phyloP scores from a whole-genome alignment of 2,113 vertebrate genomes.

The Nibea albiflora region DNA sequence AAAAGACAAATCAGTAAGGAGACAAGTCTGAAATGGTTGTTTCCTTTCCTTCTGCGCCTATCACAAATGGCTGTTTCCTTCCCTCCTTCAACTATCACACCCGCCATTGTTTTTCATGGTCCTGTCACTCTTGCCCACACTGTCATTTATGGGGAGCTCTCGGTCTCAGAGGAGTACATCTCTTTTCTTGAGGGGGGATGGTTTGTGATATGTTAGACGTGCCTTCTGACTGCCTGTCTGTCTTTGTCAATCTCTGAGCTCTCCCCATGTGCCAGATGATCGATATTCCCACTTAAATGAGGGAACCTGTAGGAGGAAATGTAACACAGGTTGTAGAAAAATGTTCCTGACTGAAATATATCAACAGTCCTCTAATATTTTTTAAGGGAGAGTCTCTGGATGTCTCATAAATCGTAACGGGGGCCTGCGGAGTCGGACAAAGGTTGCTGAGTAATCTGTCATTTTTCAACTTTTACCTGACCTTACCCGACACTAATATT shows the following conservation, averaged over 20 bases:
- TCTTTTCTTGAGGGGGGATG: conserved; percentile 3
- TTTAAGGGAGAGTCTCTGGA: background rate
- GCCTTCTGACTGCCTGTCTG: conserved; percentile 26
- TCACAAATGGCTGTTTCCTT: background rate
- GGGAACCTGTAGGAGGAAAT: conserved; percentile 11
- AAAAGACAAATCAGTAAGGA: background rate
- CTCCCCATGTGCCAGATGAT: conserved; percentile 41
- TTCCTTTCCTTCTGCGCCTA: background rate
- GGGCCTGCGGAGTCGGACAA: too few species aligned
- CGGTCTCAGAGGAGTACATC: conserved; percentile 4
- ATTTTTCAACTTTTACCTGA: background rate
- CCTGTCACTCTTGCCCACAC: conserved; percentile 4
- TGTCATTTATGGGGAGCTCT: conserved; percentile 12
- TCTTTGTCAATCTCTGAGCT: conserved; percentile 21
- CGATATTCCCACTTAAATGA: background rate
- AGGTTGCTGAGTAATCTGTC: background rate
- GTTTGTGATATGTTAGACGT: conserved; percentile 24
- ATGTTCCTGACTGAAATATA: background rate
- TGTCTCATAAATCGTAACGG: too few species aligned
- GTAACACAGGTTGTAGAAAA: background rate
- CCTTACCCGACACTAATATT: background rate
- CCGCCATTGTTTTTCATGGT: background rate
- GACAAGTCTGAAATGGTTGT: background rate
- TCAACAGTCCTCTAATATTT: background rate
- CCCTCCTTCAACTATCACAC: conserved; percentile 1